Evolutionary conservation across 1,140 invertebrate genomes (phyloP).

Genomic region (Pollicipes pollicipes): DNA sequence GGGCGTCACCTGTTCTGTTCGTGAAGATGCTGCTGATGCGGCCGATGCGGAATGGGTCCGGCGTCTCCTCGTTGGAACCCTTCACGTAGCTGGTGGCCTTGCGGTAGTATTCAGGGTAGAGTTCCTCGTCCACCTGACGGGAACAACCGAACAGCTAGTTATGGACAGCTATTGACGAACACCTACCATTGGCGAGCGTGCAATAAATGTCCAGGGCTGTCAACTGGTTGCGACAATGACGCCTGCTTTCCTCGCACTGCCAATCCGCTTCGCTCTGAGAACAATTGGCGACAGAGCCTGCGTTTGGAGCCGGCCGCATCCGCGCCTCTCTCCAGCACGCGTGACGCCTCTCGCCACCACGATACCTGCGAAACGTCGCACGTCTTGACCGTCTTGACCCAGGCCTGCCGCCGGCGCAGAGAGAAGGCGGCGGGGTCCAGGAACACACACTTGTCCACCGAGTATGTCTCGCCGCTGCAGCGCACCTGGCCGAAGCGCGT

Average conservation of each 20-base stretch:
- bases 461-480: slow-evolving; percentile 39
- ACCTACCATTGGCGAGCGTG: no score
- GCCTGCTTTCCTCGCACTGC: no score
- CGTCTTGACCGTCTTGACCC: slow-evolving; percentile 13
- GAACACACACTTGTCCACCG: slow-evolving; percentile 51
- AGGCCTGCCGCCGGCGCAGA: slow-evolving; percentile 28
- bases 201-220: no score
- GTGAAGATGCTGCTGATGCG: slow-evolving; percentile 40
- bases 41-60: slow-evolving; percentile 55
- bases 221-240: no score
- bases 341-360: no score
- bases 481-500: slow-evolving; percentile 22
- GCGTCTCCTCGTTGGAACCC: slow-evolving; percentile 51
- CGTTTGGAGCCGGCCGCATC: no score
- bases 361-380: slow-evolving; percentile 19
- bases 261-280: no score
- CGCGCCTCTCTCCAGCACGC: no score
- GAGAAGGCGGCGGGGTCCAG: slow-evolving; percentile 44
- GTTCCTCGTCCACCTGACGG: slow-evolving; percentile 42
- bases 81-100: slow-evolving; percentile 45
- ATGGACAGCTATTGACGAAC: no score
- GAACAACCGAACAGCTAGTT: no score
- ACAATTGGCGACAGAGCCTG: no score
- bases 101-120: slow-evolving; percentile 59
- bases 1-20: slow-evolving; percentile 30